Evolutionary conservation across 2,888 invertebrate species (phyloP), one percentile per base, ranked within the genome.

Genomic region (Argyresthia goedartella): DNA sequence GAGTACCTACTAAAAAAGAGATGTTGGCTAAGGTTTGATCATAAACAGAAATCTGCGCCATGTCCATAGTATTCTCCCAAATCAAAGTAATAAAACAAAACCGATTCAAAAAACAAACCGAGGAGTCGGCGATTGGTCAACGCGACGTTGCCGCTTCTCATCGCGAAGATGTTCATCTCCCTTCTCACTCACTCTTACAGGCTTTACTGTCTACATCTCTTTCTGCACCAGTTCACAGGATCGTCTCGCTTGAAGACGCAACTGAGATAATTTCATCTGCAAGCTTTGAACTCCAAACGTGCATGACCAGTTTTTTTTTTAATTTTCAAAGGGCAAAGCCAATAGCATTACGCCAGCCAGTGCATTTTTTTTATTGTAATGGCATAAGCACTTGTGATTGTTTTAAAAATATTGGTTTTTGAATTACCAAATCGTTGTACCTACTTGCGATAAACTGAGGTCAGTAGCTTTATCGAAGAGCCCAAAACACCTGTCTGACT

Each of bases 221-320:
- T 57, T 80, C 71, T 60, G 60, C 55, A 63, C 64, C 70, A 67
- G 76, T 81, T 77, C 74, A 78, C 81, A 82, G 76, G 79, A 84
- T 81, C 75, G 85, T 82, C 71, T 76, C 80, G 81, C 80, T 84
- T 81, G 61, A 81, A 81, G 85, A 82, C 84, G 76, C 71, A 84
- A 79, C 81, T 69, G 80, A 85, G 85, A 85, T 82, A 78, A 81
- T 79, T 78, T 72, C 25, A 78, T 78, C 79, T 76, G 73, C 71
- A 74, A 79, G 80, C 81, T 82, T 71, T 65, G 72, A 77, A 72
- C 71, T 80, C 76, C 69, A 76, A 75, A 81, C 14, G 36, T 15
- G 15, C 74, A 73, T 67, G 73, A 69, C 59, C 66, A 25, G 69
- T 59, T 66, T 42, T 73, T 73, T 76, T 78, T 73, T 71, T 60